Evolutionary conservation across 2,113 vertebrate genomes (phyloP).

Genomic region (Embiotoca jacksoni): DNA sequence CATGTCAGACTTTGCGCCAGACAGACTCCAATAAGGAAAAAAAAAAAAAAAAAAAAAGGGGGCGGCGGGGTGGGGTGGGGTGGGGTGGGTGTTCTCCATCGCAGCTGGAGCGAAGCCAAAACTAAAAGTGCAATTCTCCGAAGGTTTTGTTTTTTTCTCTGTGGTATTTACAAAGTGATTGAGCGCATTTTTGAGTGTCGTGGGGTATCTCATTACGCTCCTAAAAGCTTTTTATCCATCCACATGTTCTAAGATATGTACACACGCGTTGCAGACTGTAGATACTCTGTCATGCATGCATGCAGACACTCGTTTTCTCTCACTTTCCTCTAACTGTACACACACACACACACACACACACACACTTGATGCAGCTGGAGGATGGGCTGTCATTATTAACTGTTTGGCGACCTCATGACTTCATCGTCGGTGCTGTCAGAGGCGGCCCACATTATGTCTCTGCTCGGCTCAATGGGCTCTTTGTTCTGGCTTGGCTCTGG

Average conservation of each 20-base stretch:
- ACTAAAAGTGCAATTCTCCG: constrained; percentile 66
- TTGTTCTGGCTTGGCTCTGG: constrained; percentile 83
- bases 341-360: constrained; percentile 20
- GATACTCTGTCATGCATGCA: constrained; percentile 38
- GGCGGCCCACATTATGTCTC: constrained; percentile 80
- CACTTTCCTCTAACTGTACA: constrained; percentile 47
- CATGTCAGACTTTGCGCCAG: constrained; percentile 75
- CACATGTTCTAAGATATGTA: constrained; percentile 49
- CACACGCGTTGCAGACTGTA: constrained; percentile 38
- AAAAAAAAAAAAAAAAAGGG: constrained; percentile 5
- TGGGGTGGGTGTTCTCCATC: constrained; percentile 55
- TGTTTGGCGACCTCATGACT: constrained; percentile 83
- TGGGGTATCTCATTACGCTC: constrained; percentile 72
- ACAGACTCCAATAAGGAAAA: constrained; percentile 70
- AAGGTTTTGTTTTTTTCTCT: constrained; percentile 65
- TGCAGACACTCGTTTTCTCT: constrained; percentile 55
- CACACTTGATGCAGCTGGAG: constrained; percentile 58
- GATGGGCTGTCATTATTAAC: constrained; percentile 75
- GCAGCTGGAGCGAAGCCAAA: constrained; percentile 65
- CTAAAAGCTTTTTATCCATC: constrained; percentile 76
- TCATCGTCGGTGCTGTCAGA: constrained; percentile 78
- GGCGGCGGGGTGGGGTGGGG: not conserved
- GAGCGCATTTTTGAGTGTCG: constrained; percentile 71
- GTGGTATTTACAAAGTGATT: constrained; percentile 74
- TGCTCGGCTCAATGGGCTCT: constrained; percentile 81